These are phyloP conservation scores for Proisotoma minuta DNA, from an alignment of 2,888 invertebrate genomes.

Conservation along the genomic window DNA sequence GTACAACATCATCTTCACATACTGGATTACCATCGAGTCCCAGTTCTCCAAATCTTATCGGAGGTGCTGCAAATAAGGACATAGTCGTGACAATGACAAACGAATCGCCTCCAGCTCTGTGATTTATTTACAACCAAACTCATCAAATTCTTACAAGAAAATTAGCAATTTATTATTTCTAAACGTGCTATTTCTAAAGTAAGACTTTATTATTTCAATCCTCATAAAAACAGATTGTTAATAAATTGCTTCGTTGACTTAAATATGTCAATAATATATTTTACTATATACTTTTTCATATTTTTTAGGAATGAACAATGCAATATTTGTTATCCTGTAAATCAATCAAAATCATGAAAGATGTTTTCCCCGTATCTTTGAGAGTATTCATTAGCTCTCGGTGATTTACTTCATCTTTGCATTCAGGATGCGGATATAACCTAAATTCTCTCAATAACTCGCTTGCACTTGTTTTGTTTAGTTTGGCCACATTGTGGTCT, in stretches of 20 bases:
- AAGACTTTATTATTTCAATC: neutral
- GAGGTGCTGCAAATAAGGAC: constrained; percentile 14
- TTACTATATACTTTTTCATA: no score
- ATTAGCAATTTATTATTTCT: neutral
- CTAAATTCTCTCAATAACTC: constrained; percentile 27
- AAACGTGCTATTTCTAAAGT: neutral
- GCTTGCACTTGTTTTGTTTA: constrained; percentile 11
- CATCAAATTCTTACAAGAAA: neutral
- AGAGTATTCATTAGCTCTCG: constrained; percentile 26
- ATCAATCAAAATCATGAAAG: constrained; percentile 40
- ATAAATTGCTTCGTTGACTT: neutral
- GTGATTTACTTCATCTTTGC: constrained; percentile 35
- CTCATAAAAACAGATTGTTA: neutral
- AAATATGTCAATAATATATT: no score
- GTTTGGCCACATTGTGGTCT: constrained; percentile 3
- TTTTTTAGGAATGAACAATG: constrained; percentile 32
- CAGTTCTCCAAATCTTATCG: constrained; percentile 28
- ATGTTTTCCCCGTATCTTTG: constrained; percentile 29
- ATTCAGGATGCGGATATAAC: constrained; percentile 31
- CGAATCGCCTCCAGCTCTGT: neutral
- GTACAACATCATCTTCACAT: constrained; percentile 18
- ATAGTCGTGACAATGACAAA: neutral
- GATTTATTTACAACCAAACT: neutral
- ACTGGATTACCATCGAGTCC: constrained; percentile 14
- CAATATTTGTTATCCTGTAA: constrained; percentile 36